Conservation (phyloP, 2,797 vertebrate genomes). For the Balearica regulorum region DNA sequence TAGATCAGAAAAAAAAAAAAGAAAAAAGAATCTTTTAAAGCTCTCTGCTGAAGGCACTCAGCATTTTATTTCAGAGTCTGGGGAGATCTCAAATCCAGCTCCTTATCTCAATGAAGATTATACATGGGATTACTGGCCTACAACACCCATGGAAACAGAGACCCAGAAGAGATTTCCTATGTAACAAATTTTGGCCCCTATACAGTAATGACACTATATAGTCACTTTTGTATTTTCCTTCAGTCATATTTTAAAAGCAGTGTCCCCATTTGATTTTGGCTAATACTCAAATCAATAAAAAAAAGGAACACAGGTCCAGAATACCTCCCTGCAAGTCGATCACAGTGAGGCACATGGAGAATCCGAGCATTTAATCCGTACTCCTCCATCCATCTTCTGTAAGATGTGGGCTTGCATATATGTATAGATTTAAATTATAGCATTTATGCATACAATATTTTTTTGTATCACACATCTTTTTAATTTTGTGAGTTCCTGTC, state of each 20-base stretch:
- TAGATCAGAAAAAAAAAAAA: neutral
- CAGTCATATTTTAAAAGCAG: neutral
- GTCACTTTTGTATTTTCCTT: neutral
- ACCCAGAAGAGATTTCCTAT: neutral
- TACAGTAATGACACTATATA: neutral
- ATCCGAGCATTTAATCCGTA: neutral
- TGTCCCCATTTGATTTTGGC: neutral
- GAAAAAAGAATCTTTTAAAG: neutral
- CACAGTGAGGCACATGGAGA: neutral
- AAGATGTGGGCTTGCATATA: neutral
- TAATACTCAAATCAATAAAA: neutral
- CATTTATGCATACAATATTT: neutral
- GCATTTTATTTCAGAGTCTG: neutral
- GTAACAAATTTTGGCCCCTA: neutral
- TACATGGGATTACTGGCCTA: neutral
- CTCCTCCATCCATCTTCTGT: neutral
- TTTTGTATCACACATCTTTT: neutral
- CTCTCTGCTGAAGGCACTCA: neutral
- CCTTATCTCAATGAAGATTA: neutral
- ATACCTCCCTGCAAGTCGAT: neutral
- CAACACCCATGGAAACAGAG: neutral
- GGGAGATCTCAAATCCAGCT: neutral
- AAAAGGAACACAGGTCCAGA: neutral
- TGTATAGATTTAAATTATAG: neutral
- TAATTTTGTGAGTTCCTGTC: neutral